Evolutionary conservation across 1,140 invertebrate genomes (phyloP), one percentile per base, ranked within the genome.

Genomic region (Globodera ellingtonae): DNA sequence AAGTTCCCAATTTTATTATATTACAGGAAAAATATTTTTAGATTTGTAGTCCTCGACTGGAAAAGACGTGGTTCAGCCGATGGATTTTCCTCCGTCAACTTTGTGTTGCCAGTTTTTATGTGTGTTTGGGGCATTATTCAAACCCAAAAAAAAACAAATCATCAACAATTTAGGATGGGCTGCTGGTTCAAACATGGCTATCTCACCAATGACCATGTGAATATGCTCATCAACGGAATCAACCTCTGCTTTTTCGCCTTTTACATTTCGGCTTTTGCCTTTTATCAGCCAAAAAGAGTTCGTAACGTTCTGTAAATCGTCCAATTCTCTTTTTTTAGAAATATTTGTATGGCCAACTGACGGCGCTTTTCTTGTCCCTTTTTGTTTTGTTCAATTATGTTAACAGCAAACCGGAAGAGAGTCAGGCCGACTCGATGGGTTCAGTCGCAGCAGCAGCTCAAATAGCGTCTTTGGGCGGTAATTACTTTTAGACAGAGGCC

Each of bases 231-330:
- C 46, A 88, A 88, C 69, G 78, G 75, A 9, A 67, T 89, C 74
- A 88, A 88, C 78, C 78, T 88, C 35, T 74, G 82, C 35, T 72
- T 88, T 59, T 88, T 88, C 59, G 44, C 86, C 6, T 83, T 86
- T 67, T 88, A 88, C 75, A 75, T 89, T 24, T 46, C 72, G 15
- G 81, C 80, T 13, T 88, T 89, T 76, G 86, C 84, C 8, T 88
- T 87, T 76, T 88, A 89, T 80, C 87, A 88, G 76, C 88, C 87
- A 44, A 88, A 86, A 65, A 83, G 87, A 66, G 87, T 88, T 50
- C 56, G 67, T 80, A 7, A 66, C 46, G 70, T 18, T 72, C 18
- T 13, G 3, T 52, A 5, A 81, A 82, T 35, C 35, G 1, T 35
- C 35, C 35, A 35, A 10, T 24, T 81, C 5, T 8, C n/a, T 78